Base-by-base conservation (phyloP, 2,888 invertebrate genomes). In the Parelbella ahira region DNA sequence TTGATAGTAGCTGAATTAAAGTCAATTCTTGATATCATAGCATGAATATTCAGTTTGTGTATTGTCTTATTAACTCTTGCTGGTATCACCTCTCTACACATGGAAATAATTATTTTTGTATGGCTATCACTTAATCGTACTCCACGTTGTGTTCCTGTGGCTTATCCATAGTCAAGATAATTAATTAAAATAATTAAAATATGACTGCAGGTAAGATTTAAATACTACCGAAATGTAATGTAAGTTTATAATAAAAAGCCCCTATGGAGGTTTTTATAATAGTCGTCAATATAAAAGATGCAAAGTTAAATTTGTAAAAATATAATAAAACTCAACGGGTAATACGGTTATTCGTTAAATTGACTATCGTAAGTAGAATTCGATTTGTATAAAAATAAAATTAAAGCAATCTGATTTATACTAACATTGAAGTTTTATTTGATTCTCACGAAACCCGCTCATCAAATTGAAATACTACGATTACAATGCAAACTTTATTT, bases 391-490 rank as follows among this genome's bases (percentile, higher is more conserved):
- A 88, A 88, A 87, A 88, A 64, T 86, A 78, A 86, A 84, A 88
- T 82, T 88, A 88, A 88, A 88, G 81, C 86, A 80, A 88, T 88
- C 87, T 84, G 83, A 84, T 88, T 88, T 88, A 84, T 88, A 87
- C 76, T 82, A 79, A 34, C 15, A 2, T 3, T 49, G 61, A 63
- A 54, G 80, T 88, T 84, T 87, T 53, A 76, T 80, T 83, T 56
- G n/a, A n/a, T n/a, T n/a, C n/a, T n/a, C n/a, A n/a, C n/a, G n/a
- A n/a, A n/a, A n/a, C n/a, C n/a, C n/a, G n/a, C n/a, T n/a, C n/a
- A n/a, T n/a, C n/a, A n/a, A n/a, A n/a, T n/a, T n/a, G n/a, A n/a
- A n/a, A n/a, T n/a, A n/a, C n/a, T n/a, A n/a, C n/a, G n/a, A n/a
- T n/a, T n/a, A n/a, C n/a, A n/a, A n/a, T n/a, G n/a, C n/a, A n/a